phyloP scores from a whole-genome alignment of 2,888 invertebrate genomes.

The Oeneis ivallda region DNA sequence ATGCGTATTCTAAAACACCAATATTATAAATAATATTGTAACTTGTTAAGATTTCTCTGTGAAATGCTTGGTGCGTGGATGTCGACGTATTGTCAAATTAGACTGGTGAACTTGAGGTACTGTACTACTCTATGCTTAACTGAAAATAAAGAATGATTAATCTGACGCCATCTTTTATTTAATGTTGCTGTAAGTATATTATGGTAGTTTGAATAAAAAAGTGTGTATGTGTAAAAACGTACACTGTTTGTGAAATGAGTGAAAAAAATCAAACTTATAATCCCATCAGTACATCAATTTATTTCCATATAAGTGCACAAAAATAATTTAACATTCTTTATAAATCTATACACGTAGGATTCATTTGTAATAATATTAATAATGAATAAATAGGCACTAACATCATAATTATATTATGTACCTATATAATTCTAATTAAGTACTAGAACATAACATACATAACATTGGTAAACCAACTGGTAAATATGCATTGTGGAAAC shows the following conservation, averaged over 20 bases:
- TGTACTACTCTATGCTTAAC: slow-evolving; percentile 81
- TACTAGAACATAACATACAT: background rate
- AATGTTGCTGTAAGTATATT: too few relatives aligned
- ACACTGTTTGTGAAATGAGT: background rate
- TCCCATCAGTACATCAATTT: slow-evolving; percentile 32
- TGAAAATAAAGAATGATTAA: slow-evolving; percentile 80
- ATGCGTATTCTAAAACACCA: slow-evolving; percentile 49
- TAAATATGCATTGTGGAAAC: too few relatives aligned
- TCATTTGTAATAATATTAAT: background rate
- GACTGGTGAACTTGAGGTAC: slow-evolving; percentile 74
- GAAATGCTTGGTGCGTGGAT: slow-evolving; percentile 61
- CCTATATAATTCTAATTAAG: too few relatives aligned
- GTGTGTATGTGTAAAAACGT: background rate
- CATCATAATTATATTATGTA: background rate
- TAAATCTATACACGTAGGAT: slow-evolving; percentile 2
- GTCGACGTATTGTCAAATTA: slow-evolving; percentile 60
- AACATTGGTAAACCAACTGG: too few relatives aligned
- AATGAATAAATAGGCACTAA: background rate
- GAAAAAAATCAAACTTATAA: slow-evolving; percentile 29
- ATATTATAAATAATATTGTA: slow-evolving; percentile 44
- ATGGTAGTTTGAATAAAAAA: too few relatives aligned
- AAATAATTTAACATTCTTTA: slow-evolving; percentile 22
- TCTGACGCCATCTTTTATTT: slow-evolving; percentile 51
- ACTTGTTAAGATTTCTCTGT: slow-evolving; percentile 49
- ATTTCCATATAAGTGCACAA: slow-evolving; percentile 35